Evolutionary conservation across 2,888 invertebrate species (phyloP).

Genomic region (Eupithecia dodoneata): DNA sequence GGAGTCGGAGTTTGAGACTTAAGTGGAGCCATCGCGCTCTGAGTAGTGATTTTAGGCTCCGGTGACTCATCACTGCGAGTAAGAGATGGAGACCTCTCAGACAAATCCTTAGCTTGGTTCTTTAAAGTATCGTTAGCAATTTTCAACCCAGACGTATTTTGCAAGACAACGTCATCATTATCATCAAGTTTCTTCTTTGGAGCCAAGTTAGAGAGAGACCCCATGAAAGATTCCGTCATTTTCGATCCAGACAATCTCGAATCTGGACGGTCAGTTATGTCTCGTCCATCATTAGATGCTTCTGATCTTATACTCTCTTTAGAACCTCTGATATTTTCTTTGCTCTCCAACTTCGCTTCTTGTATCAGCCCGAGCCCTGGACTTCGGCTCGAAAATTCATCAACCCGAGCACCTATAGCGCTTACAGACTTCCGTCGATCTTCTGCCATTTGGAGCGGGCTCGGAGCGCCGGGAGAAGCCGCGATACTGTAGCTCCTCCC

Average conservation of each 20-base stretch:
- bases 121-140: slow-evolving; percentile 51
- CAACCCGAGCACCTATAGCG: slow-evolving; percentile 73
- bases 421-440: slow-evolving; percentile 81
- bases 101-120: slow-evolving; percentile 65
- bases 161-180: slow-evolving; percentile 75
- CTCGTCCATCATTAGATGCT: slow-evolving; percentile 63
- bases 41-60: slow-evolving; percentile 68
- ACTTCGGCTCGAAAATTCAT: slow-evolving; percentile 69
- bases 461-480: slow-evolving; percentile 77
- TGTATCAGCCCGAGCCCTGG: slow-evolving; percentile 78
- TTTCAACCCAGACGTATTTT: slow-evolving; percentile 63
- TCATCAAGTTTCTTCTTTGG: slow-evolving; percentile 73
- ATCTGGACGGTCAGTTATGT: slow-evolving; percentile 71
- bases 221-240: slow-evolving; percentile 81
- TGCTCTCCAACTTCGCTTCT: slow-evolving; percentile 74
- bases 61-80: slow-evolving; percentile 81
- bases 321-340: slow-evolving; percentile 73
- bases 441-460: slow-evolving; percentile 76
- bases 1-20: slow-evolving; percentile 65
- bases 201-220: slow-evolving; percentile 66
- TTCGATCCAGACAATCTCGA: slow-evolving; percentile 76
- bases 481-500: slow-evolving; percentile 83
- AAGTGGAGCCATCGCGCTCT: slow-evolving; percentile 54
- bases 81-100: slow-evolving; percentile 78
- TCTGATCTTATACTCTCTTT: slow-evolving; percentile 76